Evolutionary conservation across 1,140 invertebrate genomes (phyloP).

Genomic region (Bombus fervidus): DNA sequence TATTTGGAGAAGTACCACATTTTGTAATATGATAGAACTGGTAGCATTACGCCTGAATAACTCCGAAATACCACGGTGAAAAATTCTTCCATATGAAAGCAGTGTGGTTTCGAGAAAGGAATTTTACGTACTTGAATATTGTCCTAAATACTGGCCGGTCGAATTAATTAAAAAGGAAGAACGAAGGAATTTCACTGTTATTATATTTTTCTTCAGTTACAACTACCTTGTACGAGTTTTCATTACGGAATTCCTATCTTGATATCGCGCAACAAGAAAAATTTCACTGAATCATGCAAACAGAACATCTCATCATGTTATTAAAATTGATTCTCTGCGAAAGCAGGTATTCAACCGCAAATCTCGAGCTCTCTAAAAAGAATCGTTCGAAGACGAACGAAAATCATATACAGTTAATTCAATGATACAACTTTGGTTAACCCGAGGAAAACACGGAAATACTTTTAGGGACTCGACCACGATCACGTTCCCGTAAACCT

Average conservation of each 20-base stretch:
- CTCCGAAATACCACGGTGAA: too few species aligned
- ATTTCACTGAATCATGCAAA: too few species aligned
- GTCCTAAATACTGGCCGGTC: not conserved
- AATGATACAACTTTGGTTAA: not conserved
- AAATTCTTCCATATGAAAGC: too few species aligned
- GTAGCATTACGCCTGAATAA: not conserved
- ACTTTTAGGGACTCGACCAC: not conserved
- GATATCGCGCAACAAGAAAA: too few species aligned
- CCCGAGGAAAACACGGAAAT: not conserved
- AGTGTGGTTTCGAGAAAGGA: not conserved
- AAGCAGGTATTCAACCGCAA: too few species aligned
- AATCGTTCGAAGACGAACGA: not conserved
- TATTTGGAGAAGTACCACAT: not conserved
- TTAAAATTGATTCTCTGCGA: too few species aligned
- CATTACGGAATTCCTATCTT: not conserved
- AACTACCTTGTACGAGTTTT: not conserved
- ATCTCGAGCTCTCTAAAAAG: not conserved
- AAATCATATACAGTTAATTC: not conserved
- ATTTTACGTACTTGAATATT: not conserved
- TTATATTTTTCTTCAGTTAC: too few species aligned
- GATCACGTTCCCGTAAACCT: not conserved
- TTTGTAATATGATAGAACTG: not conserved
- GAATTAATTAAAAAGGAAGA: not conserved
- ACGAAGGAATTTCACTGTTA: too few species aligned
- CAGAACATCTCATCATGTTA: too few species aligned